These are phyloP conservation scores for Aptenodytes patagonicus DNA, from an alignment of 2,113 vertebrate genomes.

Conservation along the genomic window DNA sequence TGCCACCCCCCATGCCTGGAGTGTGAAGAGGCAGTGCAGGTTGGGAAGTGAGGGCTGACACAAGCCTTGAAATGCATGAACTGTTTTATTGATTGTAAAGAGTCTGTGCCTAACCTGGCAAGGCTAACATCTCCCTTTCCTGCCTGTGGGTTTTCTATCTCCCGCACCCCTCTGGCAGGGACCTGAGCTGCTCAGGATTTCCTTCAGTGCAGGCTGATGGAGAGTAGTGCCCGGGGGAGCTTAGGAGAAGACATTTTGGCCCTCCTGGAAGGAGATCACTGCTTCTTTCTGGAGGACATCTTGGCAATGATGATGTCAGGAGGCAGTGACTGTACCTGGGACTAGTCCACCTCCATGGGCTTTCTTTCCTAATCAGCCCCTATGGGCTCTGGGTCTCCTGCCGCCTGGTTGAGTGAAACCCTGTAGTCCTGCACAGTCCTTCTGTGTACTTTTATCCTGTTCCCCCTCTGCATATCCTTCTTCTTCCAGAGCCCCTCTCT, in stretches of 20 bases:
- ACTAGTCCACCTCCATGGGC: background rate
- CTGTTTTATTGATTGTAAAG: background rate
- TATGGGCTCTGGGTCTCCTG: background rate
- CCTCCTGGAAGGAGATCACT: background rate
- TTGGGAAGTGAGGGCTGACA: background rate
- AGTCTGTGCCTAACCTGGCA: background rate
- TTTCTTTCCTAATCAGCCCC: background rate
- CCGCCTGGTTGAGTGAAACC: background rate
- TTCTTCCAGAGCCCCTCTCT: background rate
- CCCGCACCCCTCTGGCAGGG: background rate
- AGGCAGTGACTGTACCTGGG: background rate
- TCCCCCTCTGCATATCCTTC: background rate
- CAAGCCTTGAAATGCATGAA: background rate
- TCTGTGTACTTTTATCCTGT: background rate
- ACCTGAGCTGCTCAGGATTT: background rate
- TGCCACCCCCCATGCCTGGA: fast-evolving
- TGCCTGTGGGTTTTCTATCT: background rate
- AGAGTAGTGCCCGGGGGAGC: background rate
- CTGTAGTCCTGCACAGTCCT: background rate
- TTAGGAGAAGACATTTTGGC: background rate
- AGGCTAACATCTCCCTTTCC: background rate
- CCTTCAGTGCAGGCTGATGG: background rate
- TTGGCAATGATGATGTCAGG: background rate
- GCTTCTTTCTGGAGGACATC: background rate
- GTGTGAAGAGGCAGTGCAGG: background rate